Percentiles rank a stretch among this genome's conserved stretches.
These are phyloP conservation scores for Pedicia rivosa DNA, from an alignment of 2,888 invertebrate genomes.

Conservation along the genomic window DNA sequence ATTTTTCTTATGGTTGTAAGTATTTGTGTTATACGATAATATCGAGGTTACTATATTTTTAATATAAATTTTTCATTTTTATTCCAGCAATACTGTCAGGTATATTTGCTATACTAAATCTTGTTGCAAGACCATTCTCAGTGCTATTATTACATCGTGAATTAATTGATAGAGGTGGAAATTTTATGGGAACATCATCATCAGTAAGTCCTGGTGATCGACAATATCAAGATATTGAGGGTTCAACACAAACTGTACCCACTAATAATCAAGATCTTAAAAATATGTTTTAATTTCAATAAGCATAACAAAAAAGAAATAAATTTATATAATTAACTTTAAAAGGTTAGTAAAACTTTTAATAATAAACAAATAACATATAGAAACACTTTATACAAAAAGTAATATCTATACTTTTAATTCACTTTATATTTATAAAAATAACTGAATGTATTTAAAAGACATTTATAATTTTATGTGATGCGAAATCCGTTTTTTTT, in stretches of 20 bases:
- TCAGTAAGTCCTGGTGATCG: slow-evolving; percentile 27
- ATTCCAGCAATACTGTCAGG: slow-evolving; percentile 27
- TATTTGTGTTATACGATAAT: slow-evolving; percentile 9
- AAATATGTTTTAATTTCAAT: too few species aligned
- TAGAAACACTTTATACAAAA: too few species aligned
- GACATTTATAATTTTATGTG: too few species aligned
- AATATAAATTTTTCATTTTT: not conserved
- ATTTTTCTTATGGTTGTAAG: slow-evolving; percentile 25
- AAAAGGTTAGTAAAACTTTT: too few species aligned
- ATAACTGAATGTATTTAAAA: too few species aligned
- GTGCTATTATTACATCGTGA: slow-evolving; percentile 26
- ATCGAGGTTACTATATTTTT: not conserved
- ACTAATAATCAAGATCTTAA: slow-evolving; percentile 20
- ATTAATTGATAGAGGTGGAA: slow-evolving; percentile 27
- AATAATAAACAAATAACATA: too few species aligned
- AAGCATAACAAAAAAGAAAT: too few species aligned
- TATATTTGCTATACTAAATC: slow-evolving; percentile 27
- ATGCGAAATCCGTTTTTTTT: too few species aligned
- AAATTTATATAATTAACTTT: too few species aligned
- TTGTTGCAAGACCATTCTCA: slow-evolving; percentile 25
- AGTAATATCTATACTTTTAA: too few species aligned
- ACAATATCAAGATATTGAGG: slow-evolving; percentile 30
- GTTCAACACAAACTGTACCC: slow-evolving; percentile 27
- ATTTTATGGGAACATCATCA: slow-evolving; percentile 20
- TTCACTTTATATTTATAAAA: too few species aligned